These are phyloP conservation scores for Bos javanicus DNA, from an alignment of 2,113 vertebrate genomes.

Conservation along the genomic window DNA sequence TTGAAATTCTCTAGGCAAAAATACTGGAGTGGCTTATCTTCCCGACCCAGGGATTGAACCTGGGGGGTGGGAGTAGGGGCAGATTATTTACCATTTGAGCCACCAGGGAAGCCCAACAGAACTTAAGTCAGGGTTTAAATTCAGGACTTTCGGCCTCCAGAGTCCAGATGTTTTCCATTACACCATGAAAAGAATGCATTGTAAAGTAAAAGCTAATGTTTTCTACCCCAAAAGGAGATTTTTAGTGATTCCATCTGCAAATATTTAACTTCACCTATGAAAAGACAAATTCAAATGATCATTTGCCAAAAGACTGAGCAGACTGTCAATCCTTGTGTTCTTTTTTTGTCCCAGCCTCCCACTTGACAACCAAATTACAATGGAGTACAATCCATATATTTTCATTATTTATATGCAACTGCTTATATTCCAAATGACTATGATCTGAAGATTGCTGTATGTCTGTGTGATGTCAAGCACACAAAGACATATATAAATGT, in stretches of 20 bases:
- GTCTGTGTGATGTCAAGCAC: neutral
- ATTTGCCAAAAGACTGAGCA: neutral
- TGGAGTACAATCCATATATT: neutral
- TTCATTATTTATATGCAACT: neutral
- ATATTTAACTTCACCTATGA: neutral
- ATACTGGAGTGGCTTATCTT: neutral
- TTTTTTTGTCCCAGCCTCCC: neutral
- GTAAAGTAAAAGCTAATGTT: neutral
- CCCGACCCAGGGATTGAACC: neutral
- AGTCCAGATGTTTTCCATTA: neutral
- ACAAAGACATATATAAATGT: neutral
- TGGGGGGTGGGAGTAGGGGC: accelerated
- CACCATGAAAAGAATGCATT: neutral
- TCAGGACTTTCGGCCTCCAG: neutral
- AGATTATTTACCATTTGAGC: neutral
- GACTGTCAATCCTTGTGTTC: constrained; percentile 10
- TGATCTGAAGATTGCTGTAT: neutral
- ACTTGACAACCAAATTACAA: neutral
- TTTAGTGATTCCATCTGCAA: neutral
- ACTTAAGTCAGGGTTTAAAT: neutral
- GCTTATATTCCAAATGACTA: neutral
- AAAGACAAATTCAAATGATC: neutral
- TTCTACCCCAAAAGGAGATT: neutral
- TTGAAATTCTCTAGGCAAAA: neutral
- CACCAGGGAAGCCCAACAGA: neutral